A percentile compares a stretch with the other conserved stretches of the same genome.
phyloP scores from a whole-genome alignment of 2,797 vertebrate genomes.

The Tolypeutes matacus region DNA sequence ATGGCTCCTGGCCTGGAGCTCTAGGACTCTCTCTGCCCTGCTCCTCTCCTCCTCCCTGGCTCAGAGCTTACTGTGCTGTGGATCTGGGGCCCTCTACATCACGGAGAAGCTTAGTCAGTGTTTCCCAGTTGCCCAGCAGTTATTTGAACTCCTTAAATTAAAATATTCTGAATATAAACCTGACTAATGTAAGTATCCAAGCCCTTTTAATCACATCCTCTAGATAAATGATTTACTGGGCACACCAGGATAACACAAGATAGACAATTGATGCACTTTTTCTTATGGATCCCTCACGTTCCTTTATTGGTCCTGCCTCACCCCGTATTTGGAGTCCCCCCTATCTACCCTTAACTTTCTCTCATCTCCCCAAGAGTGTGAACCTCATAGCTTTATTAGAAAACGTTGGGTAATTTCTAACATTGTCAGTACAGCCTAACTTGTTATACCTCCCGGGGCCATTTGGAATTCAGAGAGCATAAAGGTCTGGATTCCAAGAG shows the following conservation, averaged over 20 bases:
- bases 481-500: background rate
- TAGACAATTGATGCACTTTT: accelerated
- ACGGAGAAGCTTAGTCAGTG: no score
- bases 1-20: background rate
- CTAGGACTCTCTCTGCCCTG: no score
- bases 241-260: accelerated
- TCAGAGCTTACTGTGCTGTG: background rate
- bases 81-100: no score
- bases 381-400: background rate
- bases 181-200: no score
- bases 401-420: background rate
- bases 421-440: no score
- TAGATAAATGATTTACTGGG: accelerated
- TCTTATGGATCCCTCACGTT: background rate
- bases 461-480: background rate
- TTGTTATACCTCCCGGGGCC: background rate
- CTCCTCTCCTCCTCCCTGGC: accelerated
- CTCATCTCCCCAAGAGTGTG: background rate
- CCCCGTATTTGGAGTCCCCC: accelerated
- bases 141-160: background rate
- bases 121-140: background rate
- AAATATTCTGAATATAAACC: background rate
- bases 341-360: accelerated
- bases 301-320: background rate
- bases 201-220: background rate